Evolutionary conservation across 2,888 invertebrate genomes (phyloP).

Genomic region (Dinocampus coccinellae): DNA sequence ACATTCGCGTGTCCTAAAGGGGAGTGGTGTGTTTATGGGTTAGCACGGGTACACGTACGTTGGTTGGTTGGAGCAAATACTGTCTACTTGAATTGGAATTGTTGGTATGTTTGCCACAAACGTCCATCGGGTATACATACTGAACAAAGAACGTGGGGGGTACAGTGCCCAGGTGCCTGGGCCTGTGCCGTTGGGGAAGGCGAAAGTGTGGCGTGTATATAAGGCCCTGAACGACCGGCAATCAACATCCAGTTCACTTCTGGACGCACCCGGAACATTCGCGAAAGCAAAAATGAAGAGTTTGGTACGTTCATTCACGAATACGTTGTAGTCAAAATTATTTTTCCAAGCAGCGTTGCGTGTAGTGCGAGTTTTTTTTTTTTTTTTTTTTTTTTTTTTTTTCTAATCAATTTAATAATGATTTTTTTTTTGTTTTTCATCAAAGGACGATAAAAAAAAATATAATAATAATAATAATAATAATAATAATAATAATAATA

Average conservation of each 20-base stretch:
- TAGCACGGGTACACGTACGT: slow-evolving; percentile 51
- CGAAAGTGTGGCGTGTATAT: slow-evolving; percentile 75
- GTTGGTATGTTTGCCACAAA: slow-evolving; percentile 35
- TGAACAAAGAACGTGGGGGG: slow-evolving; percentile 61
- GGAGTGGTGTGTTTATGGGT: slow-evolving; percentile 61
- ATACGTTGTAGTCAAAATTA: not conserved
- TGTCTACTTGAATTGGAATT: slow-evolving; percentile 29
- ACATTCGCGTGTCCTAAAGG: slow-evolving; percentile 57
- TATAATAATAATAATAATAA: not conserved
- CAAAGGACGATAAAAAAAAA: not conserved
- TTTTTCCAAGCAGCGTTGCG: not conserved
- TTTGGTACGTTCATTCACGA: slow-evolving; percentile 61
- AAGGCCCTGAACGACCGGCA: slow-evolving; percentile 71
- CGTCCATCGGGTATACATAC: slow-evolving; percentile 58
- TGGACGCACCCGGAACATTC: slow-evolving; percentile 71
- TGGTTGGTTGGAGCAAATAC: slow-evolving; percentile 34
- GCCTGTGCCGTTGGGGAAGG: slow-evolving; percentile 66
- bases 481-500: too few species aligned
- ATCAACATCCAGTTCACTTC: slow-evolving; percentile 74
- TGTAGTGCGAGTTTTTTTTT: not conserved
- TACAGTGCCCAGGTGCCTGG: slow-evolving; percentile 49
- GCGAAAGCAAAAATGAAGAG: slow-evolving; percentile 66
- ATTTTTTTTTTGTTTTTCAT: not conserved
- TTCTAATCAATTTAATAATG: not conserved
- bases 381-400: not conserved